Evolutionary conservation across 2,888 invertebrate species (phyloP).

Genomic region (Pocota personata): DNA sequence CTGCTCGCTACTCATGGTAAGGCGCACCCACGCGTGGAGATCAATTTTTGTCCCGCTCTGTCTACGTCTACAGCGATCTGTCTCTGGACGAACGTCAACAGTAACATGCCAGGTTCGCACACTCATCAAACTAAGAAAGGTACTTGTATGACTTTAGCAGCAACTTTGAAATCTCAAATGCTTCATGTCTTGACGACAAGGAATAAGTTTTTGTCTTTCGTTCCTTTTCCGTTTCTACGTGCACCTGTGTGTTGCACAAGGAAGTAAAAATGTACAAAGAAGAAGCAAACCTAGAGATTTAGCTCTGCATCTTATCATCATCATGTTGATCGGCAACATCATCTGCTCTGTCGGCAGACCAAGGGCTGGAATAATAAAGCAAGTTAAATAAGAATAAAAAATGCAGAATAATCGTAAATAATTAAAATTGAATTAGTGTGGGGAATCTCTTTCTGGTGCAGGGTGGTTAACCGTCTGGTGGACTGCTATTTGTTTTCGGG

Average conservation of each 20-base stretch:
- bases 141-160: constrained; percentile 18
- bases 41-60: constrained; percentile 50
- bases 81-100: constrained; percentile 42
- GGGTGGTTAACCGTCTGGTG: not conserved
- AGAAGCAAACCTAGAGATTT: constrained; percentile 32
- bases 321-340: constrained; percentile 25
- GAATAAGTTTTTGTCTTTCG: constrained; percentile 29
- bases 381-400: constrained; percentile 16
- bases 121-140: constrained; percentile 62
- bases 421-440: constrained; percentile 70
- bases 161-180: constrained; percentile 26
- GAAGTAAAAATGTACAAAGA: not conserved
- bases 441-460: constrained; percentile 55
- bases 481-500: constrained; percentile 11
- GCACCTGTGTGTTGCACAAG: constrained; percentile 48
- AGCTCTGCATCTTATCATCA: constrained; percentile 5
- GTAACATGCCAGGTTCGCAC: constrained; percentile 48
- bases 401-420: constrained; percentile 63
- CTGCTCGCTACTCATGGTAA: constrained; percentile 28
- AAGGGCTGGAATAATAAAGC: constrained; percentile 37
- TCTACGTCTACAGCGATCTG: not conserved
- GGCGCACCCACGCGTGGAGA: constrained; percentile 67
- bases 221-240: constrained; percentile 44
- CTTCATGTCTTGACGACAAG: constrained; percentile 41
- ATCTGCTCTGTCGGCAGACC: constrained; percentile 42